Evolutionary conservation across 1,140 invertebrate genomes (phyloP), one percentile per base, ranked within the genome.

Genomic region (Sinella curviseta): DNA sequence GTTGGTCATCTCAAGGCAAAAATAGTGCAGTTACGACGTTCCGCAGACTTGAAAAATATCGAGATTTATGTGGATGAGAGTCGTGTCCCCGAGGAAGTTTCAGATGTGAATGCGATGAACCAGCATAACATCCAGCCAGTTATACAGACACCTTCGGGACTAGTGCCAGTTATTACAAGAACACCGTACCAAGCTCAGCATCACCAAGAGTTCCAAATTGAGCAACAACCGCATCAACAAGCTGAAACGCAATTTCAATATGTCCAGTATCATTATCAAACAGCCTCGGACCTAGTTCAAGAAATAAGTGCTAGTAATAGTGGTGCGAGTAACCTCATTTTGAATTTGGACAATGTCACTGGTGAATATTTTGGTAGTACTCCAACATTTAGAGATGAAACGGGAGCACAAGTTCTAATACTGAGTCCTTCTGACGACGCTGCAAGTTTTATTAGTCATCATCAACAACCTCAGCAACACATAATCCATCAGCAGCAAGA

Each of bases 61-160:
- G 65, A 70, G n/a, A 70, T 70, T 33, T 70, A 17, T n/a, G 65
- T 70, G 28, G 31, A 70, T 33, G 65, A 70, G 24, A 30, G 31
- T 31, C 26, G 30, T n/a, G 14, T 30, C 12, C 30, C 14, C 12
- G 65, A 70, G 31, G 14, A 30, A 30, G 65, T 30, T 14, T 33
- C 30, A 31, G 65, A 70, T 70, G 65, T 70, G 65, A 31, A 30
- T 70, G 65, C 3, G n/a, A 70, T 70, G 65, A 70, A 70, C 65
- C 26, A 70, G 3, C 65, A 70, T 3, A 70, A 70, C 30, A 70
- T 70, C 31, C 65, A 70, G 65, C 65, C 65, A 70, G 65, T 70
- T 12, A 26, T 60, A 14, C 55, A 60, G 55, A 60, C 55, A 60
- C 14, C 55, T 60, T 60, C 55, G 55, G 55, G 55, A 60, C 8